Conservation (phyloP, 2,888 invertebrate species). For the Hanleya hanleyi region DNA sequence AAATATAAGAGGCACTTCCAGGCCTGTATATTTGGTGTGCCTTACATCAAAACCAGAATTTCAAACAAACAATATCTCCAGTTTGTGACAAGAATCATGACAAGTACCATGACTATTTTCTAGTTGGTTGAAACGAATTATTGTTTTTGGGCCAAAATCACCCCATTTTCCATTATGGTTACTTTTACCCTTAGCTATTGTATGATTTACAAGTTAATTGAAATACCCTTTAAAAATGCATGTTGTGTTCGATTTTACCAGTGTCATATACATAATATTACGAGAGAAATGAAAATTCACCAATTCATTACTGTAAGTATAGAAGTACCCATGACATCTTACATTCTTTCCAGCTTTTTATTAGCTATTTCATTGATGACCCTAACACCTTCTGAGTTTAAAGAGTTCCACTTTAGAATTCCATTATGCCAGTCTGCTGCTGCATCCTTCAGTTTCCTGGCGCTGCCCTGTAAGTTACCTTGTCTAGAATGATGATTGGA, state of each 20-base stretch:
- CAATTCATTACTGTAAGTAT: too few species aligned
- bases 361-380: slow-evolving; percentile 59
- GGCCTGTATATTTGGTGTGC: too few species aligned
- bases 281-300: not conserved
- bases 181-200: not conserved
- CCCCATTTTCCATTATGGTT: not conserved
- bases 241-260: too few species aligned
- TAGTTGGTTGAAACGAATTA: too few species aligned
- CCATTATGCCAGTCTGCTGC: slow-evolving; percentile 75
- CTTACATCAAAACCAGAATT: too few species aligned
- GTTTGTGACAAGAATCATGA: too few species aligned
- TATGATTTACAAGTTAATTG: not conserved
- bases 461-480: slow-evolving; percentile 78
- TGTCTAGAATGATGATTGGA: slow-evolving; percentile 31
- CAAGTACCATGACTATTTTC: too few species aligned
- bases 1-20: too few species aligned
- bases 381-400: slow-evolving; percentile 48
- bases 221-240: not conserved
- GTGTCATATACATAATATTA: too few species aligned
- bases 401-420: slow-evolving; percentile 57
- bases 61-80: too few species aligned
- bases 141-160: too few species aligned
- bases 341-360: slow-evolving; percentile 57
- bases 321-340: too few species aligned
- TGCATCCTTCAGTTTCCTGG: slow-evolving; percentile 77